Evolutionary conservation across 1,140 invertebrate genomes (phyloP), one percentile per base, ranked within the genome.

Genomic region (Diuraphis noxia): DNA sequence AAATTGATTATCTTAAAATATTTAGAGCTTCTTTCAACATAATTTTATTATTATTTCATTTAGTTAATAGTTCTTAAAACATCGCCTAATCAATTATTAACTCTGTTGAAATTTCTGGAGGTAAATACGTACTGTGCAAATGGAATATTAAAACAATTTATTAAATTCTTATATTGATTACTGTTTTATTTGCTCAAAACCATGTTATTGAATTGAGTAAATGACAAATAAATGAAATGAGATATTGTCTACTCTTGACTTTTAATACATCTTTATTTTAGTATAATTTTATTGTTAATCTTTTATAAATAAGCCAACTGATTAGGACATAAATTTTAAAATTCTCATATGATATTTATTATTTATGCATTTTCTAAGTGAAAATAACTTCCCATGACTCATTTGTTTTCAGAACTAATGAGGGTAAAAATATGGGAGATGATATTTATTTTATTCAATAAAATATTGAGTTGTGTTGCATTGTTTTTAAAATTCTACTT

Each of bases 1-100:
- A 49, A 91, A 91, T 91, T 91, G 89, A 82, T 82, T 90, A 90
- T 90, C 88, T 49, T 91, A 91, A 49, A 91, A 36, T 49, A 91
- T 52, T 38, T 91, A 91, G 89, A 91, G 34, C 77, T 91, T 43
- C 89, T 91, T 87, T 82, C 41, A 81, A 82, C 34, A 91, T 90
- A 23, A 90, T 46, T 91, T 91, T 90, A 90, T 81, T 72, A 72
- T 90, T 91, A 90, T 90, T 91, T 91, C 43, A 90, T 90, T 79
- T 90, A 88, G 86, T 88, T 63, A n/a, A 56, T 88, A 88, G 36
- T 88, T 88, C 49, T 88, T 56, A n/a, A 30, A 87, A 88, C 17
- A 88, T 25, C 7, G 8, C 25, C 86, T 88, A 88, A 88, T 87
- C 85, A 56, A 87, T 63, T 88, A 88, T 56, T 88, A 86, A 86